Base-by-base conservation (phyloP, 2,113 vertebrate species). In the Strix aluco region DNA sequence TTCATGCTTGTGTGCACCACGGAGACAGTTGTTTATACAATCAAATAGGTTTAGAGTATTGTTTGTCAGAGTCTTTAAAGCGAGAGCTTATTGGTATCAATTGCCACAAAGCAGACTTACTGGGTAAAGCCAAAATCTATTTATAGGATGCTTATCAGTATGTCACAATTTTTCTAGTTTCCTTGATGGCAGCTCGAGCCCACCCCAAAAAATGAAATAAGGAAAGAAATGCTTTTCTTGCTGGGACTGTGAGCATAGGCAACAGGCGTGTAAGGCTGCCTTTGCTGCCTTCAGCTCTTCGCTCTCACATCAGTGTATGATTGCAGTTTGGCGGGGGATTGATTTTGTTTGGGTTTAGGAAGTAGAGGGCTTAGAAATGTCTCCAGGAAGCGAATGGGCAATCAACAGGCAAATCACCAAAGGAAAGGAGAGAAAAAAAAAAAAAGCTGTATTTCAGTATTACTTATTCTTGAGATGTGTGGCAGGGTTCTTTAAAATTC, bases 301-400 rank as follows among this genome's bases (percentile, higher is more conserved):
- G 3, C 66, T 71, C 72, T 78, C 52, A 14, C 34, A 8, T 85
- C 65, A 54, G 11, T 8, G 15, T 30, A 3, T 58, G 51, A 78
- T 40, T 90, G 75, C 36, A 49, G 9, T 74, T 66, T 72, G 59
- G 62, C 2, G 4, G 10, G 17, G n/a, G 4, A 42, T 32, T 58
- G 59, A 51, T 91, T 92, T 81, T 77, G 40, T 84, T 91, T 89
- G 83, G 69, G 40, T 85, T 96, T 46, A 52, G 65, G 57, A 82
- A 82, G 36, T 2, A n/a, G 61, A 66, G 61, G 34, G 15, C 52
- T 79, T 87, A 42, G 57, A 69, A 89, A 46, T 27, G 32, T 51
- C 66, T 62, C 46, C 32, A 51, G 73, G 91, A 91, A 92, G 69
- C 14, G 54, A 81, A 71, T 5, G 27, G 66, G 70, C 70, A 74